Percentiles rank a stretch among this genome's conserved stretches.
phyloP scores from a whole-genome alignment of 2,797 vertebrate species.

The Pipistrellus kuhlii region DNA sequence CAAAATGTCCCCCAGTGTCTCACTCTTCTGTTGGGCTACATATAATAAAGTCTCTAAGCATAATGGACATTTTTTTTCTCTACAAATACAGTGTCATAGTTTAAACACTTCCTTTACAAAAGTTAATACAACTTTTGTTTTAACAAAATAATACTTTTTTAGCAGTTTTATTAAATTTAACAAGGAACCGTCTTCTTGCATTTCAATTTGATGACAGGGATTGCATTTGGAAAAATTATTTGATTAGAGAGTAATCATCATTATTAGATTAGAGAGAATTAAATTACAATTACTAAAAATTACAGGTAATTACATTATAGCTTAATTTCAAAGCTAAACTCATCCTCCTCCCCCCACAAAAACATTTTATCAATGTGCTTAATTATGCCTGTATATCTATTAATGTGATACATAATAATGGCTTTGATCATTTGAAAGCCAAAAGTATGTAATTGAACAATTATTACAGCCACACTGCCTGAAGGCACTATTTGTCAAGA shows the following conservation, averaged over 20 bases:
- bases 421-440: conserved; percentile 86
- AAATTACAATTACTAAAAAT: conserved; percentile 81
- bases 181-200: not conserved
- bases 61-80: not conserved
- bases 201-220: conserved; percentile 53
- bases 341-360: conserved; percentile 61
- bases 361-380: conserved; percentile 82
- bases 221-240: conserved; percentile 77
- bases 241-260: conserved; percentile 74
- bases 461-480: conserved; percentile 88
- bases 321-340: conserved; percentile 83
- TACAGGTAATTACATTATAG: conserved; percentile 80
- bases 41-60: not conserved
- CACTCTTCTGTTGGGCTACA: not conserved
- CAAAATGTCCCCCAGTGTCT: not conserved
- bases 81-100: not conserved
- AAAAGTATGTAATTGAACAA: conserved; percentile 90
- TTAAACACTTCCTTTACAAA: conserved; percentile 9
- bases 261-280: conserved; percentile 81
- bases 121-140: not conserved
- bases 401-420: conserved; percentile 86
- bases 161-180: conserved; percentile 56
- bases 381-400: conserved; percentile 82
- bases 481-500: conserved; percentile 89
- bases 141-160: not conserved